Evolutionary conservation across 2,888 invertebrate genomes (phyloP).

Genomic region (Psylliodes chrysocephalus): DNA sequence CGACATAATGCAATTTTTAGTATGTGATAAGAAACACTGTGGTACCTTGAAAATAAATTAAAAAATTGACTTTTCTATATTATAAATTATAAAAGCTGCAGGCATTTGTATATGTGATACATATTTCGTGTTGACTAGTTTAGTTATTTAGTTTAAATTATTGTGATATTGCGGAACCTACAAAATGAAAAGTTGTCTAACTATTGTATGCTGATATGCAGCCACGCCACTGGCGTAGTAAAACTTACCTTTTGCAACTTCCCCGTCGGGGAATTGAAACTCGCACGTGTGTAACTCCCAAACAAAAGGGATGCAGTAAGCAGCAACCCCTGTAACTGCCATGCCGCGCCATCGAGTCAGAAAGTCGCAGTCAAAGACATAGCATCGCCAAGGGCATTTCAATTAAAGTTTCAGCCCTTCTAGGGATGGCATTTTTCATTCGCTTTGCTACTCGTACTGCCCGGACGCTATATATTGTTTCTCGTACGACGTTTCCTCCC

Average conservation of each 20-base stretch:
- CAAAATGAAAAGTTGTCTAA: too few relatives aligned
- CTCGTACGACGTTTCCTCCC: slow-evolving; percentile 37
- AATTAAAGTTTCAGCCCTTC: slow-evolving; percentile 56
- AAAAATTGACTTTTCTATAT: too few relatives aligned
- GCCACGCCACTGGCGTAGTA: too few relatives aligned
- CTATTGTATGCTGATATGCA: too few relatives aligned
- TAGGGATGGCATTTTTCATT: slow-evolving; percentile 53
- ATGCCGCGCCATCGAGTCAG: slow-evolving; percentile 21
- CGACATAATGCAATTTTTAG: too few relatives aligned
- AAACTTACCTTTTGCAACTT: slow-evolving; percentile 39
- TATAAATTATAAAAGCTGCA: too few relatives aligned
- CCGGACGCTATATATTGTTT: slow-evolving; percentile 42
- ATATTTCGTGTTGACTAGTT: too few relatives aligned
- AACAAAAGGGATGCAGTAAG: slow-evolving; percentile 36
- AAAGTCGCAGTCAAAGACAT: slow-evolving; percentile 54
- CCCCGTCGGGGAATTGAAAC: slow-evolving; percentile 32
- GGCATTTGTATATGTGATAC: too few relatives aligned
- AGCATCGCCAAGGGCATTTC: slow-evolving; percentile 57
- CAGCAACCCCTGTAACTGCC: slow-evolving; percentile 30
- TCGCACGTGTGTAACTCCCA: slow-evolving; percentile 40
- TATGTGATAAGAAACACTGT: too few relatives aligned
- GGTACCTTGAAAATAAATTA: too few relatives aligned
- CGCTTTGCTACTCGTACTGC: slow-evolving; percentile 41
- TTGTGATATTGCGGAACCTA: too few relatives aligned
- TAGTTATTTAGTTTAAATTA: too few relatives aligned